These are phyloP conservation scores for Drosophila falleni DNA, from an alignment of 2,888 invertebrate species.

Conservation along the genomic window DNA sequence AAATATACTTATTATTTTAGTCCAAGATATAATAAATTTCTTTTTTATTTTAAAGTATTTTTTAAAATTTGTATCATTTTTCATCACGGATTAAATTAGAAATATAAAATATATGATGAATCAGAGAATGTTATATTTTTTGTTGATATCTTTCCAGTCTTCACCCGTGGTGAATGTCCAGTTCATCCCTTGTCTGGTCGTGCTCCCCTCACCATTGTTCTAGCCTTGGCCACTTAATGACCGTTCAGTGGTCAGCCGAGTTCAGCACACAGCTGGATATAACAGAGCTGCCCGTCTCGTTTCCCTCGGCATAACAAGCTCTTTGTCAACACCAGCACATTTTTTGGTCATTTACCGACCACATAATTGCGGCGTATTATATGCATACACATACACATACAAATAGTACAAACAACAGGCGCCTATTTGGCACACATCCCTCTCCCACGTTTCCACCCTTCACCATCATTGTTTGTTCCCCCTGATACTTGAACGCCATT, in stretches of 20 bases:
- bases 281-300: constrained; percentile 8
- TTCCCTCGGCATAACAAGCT: constrained; percentile 64
- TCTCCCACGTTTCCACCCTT: background rate
- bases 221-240: constrained; percentile 76
- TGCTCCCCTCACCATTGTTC: constrained; percentile 13
- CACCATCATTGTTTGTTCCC: constrained; percentile 27
- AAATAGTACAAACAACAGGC: constrained; percentile 20
- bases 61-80: background rate
- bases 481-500: constrained; percentile 57
- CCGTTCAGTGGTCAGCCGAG: constrained; percentile 73
- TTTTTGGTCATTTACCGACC: constrained; percentile 82
- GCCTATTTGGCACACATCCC: constrained; percentile 16
- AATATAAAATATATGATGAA: background rate
- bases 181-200: constrained; percentile 30
- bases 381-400: constrained; percentile 46
- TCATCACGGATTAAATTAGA: background rate
- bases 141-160: constrained; percentile 2
- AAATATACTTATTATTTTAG: too few species aligned
- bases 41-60: background rate
- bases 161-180: constrained; percentile 1
- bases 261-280: constrained; percentile 34
- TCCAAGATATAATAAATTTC: background rate
- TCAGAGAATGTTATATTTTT: constrained; percentile 1
- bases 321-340: constrained; percentile 82
- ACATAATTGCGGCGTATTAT: constrained; percentile 83